These are phyloP conservation scores for Harpagoxenus sublaevis DNA, from an alignment of 2,888 invertebrate genomes.

Conservation along the genomic window DNA sequence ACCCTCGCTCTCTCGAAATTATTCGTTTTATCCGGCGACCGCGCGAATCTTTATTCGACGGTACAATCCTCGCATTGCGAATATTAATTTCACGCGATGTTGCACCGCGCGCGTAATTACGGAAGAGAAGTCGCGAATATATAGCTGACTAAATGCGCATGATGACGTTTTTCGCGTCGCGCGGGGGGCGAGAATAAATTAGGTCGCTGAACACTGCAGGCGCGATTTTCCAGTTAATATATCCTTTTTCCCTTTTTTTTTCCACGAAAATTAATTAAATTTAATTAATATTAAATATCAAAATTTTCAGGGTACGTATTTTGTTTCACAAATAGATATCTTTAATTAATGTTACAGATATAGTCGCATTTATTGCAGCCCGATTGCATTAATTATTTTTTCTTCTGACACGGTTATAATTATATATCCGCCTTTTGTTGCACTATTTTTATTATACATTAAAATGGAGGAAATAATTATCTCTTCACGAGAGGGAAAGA, in stretches of 20 bases:
- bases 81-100: constrained; percentile 48
- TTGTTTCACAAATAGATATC: constrained; percentile 11
- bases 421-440: neutral
- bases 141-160: constrained; percentile 44
- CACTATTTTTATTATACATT: neutral
- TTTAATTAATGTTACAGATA: constrained; percentile 42
- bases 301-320: neutral
- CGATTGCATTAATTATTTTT: neutral
- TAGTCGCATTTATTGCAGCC: neutral
- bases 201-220: constrained; percentile 29
- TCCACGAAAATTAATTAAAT: constrained; percentile 35
- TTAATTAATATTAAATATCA: constrained; percentile 35
- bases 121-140: constrained; percentile 24
- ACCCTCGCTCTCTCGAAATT: constrained; percentile 50
- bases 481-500: neutral
- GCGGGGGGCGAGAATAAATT: constrained; percentile 18
- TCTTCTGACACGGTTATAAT: no score
- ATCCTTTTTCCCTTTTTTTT: neutral
- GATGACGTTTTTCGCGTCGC: constrained; percentile 14
- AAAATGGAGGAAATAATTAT: neutral
- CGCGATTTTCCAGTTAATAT: constrained; percentile 44
- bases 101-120: constrained; percentile 43
- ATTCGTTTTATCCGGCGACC: constrained; percentile 46
- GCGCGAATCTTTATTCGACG: neutral
- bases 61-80: neutral